phyloP scores from a whole-genome alignment of 2,888 invertebrate species.

The Volucella inflata region DNA sequence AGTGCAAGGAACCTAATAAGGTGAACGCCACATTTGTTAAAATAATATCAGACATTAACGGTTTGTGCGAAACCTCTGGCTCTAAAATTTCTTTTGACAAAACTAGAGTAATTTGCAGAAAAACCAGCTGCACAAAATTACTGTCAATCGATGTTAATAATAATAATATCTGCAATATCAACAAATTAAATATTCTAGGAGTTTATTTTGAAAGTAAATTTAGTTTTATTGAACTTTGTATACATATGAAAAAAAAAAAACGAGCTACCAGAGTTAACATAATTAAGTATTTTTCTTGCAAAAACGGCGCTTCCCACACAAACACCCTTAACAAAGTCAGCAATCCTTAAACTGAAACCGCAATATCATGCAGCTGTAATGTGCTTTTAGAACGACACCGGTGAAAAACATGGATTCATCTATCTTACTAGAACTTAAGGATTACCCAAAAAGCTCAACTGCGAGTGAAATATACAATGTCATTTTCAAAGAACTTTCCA shows the following conservation, averaged over 20 bases:
- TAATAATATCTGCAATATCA: slow-evolving; percentile 14
- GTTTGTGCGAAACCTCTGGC: too few relatives aligned
- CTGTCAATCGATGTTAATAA: slow-evolving; percentile 22
- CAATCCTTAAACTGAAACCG: too few relatives aligned
- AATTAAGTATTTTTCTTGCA: too few relatives aligned
- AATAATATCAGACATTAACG: too few relatives aligned
- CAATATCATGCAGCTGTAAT: too few relatives aligned
- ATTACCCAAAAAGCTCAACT: too few relatives aligned
- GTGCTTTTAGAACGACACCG: too few relatives aligned
- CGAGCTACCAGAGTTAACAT: slow-evolving; percentile 26
- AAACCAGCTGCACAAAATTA: slow-evolving; percentile 18
- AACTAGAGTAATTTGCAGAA: slow-evolving; percentile 31
- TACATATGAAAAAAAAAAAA: slow-evolving; percentile 14
- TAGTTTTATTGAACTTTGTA: slow-evolving; percentile 10
- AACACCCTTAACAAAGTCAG: too few relatives aligned
- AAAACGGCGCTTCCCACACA: neutral
- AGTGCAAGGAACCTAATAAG: neutral
- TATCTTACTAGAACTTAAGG: too few relatives aligned
- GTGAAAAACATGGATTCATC: too few relatives aligned
- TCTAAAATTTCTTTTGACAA: too few relatives aligned
- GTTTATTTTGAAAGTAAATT: slow-evolving; percentile 12
- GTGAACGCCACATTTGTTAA: neutral
- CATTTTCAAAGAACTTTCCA: slow-evolving; percentile 17
- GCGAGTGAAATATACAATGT: slow-evolving; percentile 1
- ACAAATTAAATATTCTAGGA: too few relatives aligned